phyloP scores from a whole-genome alignment of 2,888 invertebrate genomes.

The Orthosia gracilis region DNA sequence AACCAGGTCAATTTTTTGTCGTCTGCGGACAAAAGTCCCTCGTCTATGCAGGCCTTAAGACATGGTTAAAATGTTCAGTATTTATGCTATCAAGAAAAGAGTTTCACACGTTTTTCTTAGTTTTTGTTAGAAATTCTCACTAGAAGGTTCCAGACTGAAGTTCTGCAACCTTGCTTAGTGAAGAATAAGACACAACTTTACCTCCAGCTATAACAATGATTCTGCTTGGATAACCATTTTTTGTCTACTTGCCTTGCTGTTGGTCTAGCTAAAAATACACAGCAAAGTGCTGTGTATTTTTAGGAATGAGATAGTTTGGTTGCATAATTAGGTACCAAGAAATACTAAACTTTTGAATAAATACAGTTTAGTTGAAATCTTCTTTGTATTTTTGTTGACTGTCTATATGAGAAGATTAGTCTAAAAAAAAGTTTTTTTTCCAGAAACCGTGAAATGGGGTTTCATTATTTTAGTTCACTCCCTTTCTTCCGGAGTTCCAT shows the following conservation, averaged over 20 bases:
- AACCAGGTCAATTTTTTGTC: too few species aligned
- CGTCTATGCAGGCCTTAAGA: too few species aligned
- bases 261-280: too few species aligned
- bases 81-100: background rate
- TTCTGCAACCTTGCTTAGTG: background rate
- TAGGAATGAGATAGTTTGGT: slow-evolving; percentile 5
- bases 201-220: background rate
- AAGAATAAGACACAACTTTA: background rate
- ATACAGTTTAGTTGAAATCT: background rate
- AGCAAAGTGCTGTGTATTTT: slow-evolving; percentile 25
- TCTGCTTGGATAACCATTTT: slow-evolving; percentile 11
- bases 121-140: background rate
- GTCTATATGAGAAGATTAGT: background rate
- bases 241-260: background rate
- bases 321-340: slow-evolving; percentile 2
- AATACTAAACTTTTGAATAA: slow-evolving; percentile 3
- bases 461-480: too few species aligned
- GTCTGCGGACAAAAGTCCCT: too few species aligned
- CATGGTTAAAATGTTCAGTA: too few species aligned
- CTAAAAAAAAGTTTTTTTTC: too few species aligned
- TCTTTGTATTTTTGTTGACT: background rate
- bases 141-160: background rate
- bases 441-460: too few species aligned
- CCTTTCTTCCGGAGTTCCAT: too few species aligned
- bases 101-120: too few species aligned